Evolutionary conservation across 2,888 invertebrate species (phyloP), one percentile per base, ranked within the genome.

Genomic region (Ctenicera cuprea): DNA sequence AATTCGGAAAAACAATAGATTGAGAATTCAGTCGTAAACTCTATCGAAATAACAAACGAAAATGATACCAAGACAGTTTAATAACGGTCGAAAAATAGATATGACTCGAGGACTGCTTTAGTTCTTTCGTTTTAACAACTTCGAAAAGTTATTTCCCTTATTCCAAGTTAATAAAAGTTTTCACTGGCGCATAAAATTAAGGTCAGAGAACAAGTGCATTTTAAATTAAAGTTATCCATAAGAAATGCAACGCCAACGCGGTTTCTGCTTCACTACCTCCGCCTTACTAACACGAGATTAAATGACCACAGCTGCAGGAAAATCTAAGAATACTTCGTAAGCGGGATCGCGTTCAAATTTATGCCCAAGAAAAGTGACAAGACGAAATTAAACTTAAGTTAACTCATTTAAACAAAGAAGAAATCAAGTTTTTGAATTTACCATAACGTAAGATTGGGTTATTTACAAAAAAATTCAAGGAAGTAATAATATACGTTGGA

Each of bases 191-290:
- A 66, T 70, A 70, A 74, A 74, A 74, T 70, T 74, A 70, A 70
- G 69, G 54, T 73, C 33, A 30, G 45, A 14, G 37, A 50, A 26
- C 38, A 52, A 57, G 63, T 68, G 69, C 69, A 73, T 54, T 73
- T 73, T 73, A 73, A 69, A 69, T 73, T 73, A 73, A 68, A 69
- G 50, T 67, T 67, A 72, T 62, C 68, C 45, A 11, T 54, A 38
- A 54, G 57, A 52, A 67, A 61, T 59, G 69, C 54, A 73, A 65
- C 57, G 65, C 30, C 50, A 54, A 63, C 26, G 5, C 54, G 22
- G 45, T 66, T 72, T 67, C 66, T 59, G 20, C 73, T 48, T 52
- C 38, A 67, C 22, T 52, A 62, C 68, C 57, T 30, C 33, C 67
- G 52, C 59, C 8, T 52, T 50, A 26, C 63, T 68, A 73, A 68